A percentile compares a stretch with the other conserved stretches of the same genome.
These are phyloP conservation scores for Pseudomyrmex concolor DNA, from an alignment of 1,140 invertebrate species.

Conservation along the genomic window DNA sequence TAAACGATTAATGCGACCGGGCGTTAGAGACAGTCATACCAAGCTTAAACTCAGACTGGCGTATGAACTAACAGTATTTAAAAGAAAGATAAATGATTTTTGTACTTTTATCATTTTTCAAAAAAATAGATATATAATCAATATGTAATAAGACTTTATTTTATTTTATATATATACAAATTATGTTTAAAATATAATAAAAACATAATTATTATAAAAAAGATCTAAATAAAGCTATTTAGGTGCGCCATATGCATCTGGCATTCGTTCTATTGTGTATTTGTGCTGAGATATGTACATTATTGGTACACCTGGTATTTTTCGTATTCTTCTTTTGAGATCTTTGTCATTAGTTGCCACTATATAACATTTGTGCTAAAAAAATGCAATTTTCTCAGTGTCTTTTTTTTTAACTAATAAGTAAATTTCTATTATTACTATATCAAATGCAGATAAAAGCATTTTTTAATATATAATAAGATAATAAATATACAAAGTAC, in stretches of 20 bases:
- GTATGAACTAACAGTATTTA: no score
- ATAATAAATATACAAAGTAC: background rate
- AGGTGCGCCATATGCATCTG: conserved; percentile 97
- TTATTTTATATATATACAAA: conserved; percentile 15
- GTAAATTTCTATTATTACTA: conserved; percentile 26
- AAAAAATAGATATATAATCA: background rate
- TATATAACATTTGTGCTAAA: conserved; percentile 99
- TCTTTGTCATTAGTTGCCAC: conserved; percentile 99
- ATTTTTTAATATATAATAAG: background rate
- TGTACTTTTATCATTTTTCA: background rate
- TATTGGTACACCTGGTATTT: conserved; percentile 99
- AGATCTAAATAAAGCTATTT: conserved; percentile 83
- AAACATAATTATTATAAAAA: conserved; percentile 12
- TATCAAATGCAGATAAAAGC: background rate
- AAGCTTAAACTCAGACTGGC: no score
- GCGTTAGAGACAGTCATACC: no score
- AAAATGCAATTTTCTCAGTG: conserved; percentile 70
- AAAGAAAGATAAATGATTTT: no score
- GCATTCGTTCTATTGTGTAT: conserved; percentile 99
- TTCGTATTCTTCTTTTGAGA: conserved; percentile 97
- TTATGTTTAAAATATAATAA: conserved; percentile 25
- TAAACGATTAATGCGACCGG: no score
- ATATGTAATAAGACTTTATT: background rate
- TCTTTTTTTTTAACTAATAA: no score
- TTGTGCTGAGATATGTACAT: conserved; percentile 98